Conservation (phyloP, 1,140 invertebrate genomes). For the Andricus grossulariae region DNA sequence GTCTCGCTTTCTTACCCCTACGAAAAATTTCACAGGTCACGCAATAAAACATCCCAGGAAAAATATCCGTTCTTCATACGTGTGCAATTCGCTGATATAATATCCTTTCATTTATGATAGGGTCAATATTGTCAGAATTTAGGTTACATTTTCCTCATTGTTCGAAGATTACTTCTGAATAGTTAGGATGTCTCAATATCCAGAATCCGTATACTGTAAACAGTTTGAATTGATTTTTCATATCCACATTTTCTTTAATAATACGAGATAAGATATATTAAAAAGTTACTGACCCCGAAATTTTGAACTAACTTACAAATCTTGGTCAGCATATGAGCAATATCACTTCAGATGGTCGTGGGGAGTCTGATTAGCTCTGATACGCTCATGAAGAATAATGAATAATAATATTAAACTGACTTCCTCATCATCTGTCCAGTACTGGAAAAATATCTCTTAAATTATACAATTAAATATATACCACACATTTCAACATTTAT, state of each 20-base stretch:
- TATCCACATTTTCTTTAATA: no score
- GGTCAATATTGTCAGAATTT: background rate
- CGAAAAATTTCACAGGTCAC: background rate
- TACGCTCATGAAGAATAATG: conserved; percentile 12
- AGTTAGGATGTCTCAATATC: no score
- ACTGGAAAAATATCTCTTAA: conserved; percentile 4
- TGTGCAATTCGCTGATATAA: background rate
- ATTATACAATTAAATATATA: background rate
- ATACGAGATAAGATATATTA: no score
- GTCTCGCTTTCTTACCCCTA: background rate
- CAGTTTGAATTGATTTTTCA: no score
- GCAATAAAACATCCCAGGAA: conserved; percentile 18
- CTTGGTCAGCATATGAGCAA: conserved; percentile 8
- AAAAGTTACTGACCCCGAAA: background rate
- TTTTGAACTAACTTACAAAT: background rate
- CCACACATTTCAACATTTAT: background rate
- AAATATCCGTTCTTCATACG: conserved; percentile 16
- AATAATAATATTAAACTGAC: conserved; percentile 5
- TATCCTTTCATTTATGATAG: background rate
- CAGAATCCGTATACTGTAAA: no score
- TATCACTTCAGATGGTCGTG: conserved; percentile 2
- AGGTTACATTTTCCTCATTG: no score
- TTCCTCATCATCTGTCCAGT: conserved; percentile 11
- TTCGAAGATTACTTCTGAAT: no score
- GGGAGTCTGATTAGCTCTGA: conserved; percentile 8